Conservation (phyloP, 1,140 invertebrate species). For the Acromyrmex charruanus region DNA sequence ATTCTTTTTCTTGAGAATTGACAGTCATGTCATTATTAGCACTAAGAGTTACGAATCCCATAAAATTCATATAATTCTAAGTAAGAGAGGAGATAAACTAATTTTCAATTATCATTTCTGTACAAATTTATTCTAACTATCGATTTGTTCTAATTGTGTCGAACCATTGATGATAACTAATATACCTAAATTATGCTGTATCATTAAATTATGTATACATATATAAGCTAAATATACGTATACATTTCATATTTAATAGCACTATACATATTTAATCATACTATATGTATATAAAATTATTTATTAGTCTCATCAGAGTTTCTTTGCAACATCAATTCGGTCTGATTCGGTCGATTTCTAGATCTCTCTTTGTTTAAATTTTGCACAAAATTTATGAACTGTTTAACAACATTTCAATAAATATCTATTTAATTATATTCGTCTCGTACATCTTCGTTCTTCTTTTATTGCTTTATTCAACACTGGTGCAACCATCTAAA, state of each 20-base stretch:
- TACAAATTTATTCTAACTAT: background rate
- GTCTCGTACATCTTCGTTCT: background rate
- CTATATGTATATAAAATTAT: background rate
- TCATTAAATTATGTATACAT: background rate
- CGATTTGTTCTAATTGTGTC: background rate
- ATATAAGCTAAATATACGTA: background rate
- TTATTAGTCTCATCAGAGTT: background rate
- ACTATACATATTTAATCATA: background rate
- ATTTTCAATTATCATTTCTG: background rate
- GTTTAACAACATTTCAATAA: constrained; percentile 14
- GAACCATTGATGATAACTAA: background rate
- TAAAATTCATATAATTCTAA: too few species aligned
- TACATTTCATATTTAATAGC: background rate
- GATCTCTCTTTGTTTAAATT: background rate
- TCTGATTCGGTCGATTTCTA: background rate
- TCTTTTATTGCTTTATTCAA: constrained; percentile 15
- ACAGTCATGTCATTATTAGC: too few species aligned
- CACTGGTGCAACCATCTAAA: constrained; percentile 6
- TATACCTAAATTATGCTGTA: background rate
- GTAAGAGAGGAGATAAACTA: too few species aligned
- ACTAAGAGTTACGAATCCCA: too few species aligned
- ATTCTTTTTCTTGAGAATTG: too few species aligned
- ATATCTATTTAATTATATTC: background rate
- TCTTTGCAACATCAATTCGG: background rate
- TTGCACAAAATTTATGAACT: background rate